Conservation (phyloP, 2,888 invertebrate species). For the Heteropelma amictum region DNA sequence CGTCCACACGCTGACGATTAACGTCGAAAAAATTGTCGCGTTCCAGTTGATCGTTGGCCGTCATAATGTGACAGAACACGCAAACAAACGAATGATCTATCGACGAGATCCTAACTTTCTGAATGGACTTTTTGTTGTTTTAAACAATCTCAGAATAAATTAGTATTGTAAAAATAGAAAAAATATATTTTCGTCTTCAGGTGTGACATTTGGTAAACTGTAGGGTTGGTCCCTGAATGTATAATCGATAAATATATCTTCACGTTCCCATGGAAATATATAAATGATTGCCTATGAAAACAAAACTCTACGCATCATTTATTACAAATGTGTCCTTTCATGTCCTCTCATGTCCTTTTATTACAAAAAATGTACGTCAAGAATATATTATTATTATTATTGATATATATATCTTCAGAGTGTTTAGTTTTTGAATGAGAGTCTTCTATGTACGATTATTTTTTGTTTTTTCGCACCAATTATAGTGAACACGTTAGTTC, state of each 20-base stretch:
- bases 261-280: slow-evolving; percentile 18
- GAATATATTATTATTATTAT: too few species aligned
- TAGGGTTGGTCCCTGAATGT: slow-evolving; percentile 10
- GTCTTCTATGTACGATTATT: too few species aligned
- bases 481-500: too few species aligned
- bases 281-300: not conserved
- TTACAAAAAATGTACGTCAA: too few species aligned
- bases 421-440: too few species aligned
- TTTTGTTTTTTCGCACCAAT: too few species aligned
- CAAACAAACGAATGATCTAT: slow-evolving; percentile 9
- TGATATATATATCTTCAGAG: too few species aligned
- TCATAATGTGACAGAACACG: slow-evolving; percentile 8
- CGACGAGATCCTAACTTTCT: slow-evolving; percentile 19
- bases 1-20: not conserved
- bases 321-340: not conserved
- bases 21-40: not conserved
- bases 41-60: slow-evolving; percentile 6
- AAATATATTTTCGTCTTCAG: not conserved
- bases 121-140: not conserved
- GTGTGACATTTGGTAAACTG: slow-evolving; percentile 1
- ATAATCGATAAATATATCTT: slow-evolving; percentile 40
- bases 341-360: too few species aligned
- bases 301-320: not conserved
- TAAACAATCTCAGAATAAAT: not conserved
- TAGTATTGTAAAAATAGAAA: not conserved